Base-by-base conservation (phyloP, 2,797 vertebrate species). In the Odontamblyopus rebecca region DNA sequence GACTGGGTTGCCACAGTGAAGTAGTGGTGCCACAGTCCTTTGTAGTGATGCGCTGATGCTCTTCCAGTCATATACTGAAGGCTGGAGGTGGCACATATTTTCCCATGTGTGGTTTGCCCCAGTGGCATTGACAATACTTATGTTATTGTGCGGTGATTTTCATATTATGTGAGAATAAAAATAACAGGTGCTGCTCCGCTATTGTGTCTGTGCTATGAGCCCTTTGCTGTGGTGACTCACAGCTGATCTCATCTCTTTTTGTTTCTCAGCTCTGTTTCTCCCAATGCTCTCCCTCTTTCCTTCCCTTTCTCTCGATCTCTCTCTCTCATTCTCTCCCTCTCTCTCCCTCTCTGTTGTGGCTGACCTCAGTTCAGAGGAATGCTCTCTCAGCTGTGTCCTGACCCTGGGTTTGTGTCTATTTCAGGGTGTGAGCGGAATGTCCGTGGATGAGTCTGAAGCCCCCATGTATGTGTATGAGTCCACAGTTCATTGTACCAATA, bases 391-490 rank as follows among this genome's bases (percentile, higher is more conserved):
- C 80, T 89, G 80, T 82, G 86, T 84, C 48, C 82, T 87, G 82
- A 89, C 77, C 76, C 72, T 86, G 77, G 86, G 83, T 89, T 91
- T 93, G 87, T 85, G 90, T 94, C 67, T 92, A 71, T 93, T 85
- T 95, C 93, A 99, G 98, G 96, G 96, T 94, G 95, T 97, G 94
- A 98, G 97, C 97, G 97, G 97, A 94, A 99, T 99, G 97, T 99
- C 98, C 95, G 95, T 97, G 96, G 97, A 98, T 98, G 97, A 97
- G 96, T 94, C 96, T 96, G 97, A 97, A 96, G 97, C 96, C 94
- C 96, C 97, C 94, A 98, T 98, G 97, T 99, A 98, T 91, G 97
- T 99, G 93, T 99, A 99, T 98, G 97, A 99, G 96, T 99, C 98
- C 92, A 98, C 97, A 80, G 97, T 98, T 93, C 98, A 99, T 95